phyloP scores from a whole-genome alignment of 1,140 invertebrate species.

The Calephelis virginiensis region DNA sequence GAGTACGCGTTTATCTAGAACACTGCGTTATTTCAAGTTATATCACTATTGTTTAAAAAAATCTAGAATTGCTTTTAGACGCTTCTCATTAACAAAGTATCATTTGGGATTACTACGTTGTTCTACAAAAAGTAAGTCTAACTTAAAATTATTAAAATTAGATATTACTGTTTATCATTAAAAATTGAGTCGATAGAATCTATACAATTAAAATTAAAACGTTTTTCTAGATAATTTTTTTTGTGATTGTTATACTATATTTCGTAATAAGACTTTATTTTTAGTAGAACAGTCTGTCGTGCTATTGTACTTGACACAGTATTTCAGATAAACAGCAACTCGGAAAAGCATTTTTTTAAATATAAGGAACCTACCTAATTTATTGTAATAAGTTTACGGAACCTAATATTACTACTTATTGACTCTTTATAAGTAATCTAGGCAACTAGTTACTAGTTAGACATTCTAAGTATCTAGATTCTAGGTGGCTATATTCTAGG shows the following conservation, averaged over 20 bases:
- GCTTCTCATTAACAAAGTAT: too few relatives aligned
- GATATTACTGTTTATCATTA: too few relatives aligned
- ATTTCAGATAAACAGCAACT: too few relatives aligned
- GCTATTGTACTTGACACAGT: background rate
- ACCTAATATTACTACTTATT: background rate
- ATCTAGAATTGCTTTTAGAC: too few relatives aligned
- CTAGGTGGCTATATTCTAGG: background rate
- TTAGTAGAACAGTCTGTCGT: background rate
- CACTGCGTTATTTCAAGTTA: too few relatives aligned
- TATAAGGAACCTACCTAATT: background rate
- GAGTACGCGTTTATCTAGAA: too few relatives aligned
- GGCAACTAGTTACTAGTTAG: conserved; percentile 3
- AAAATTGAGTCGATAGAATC: too few relatives aligned
- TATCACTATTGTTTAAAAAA: too few relatives aligned
- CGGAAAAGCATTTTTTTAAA: conserved; percentile 2
- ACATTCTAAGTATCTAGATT: background rate
- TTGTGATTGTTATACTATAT: background rate
- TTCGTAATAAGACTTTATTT: conserved; percentile 5
- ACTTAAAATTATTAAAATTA: too few relatives aligned
- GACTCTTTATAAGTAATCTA: background rate
- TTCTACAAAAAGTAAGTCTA: too few relatives aligned
- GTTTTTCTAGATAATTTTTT: background rate
- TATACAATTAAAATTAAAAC: too few relatives aligned
- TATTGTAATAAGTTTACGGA: background rate
- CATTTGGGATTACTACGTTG: too few relatives aligned